Evolutionary conservation across 1,140 invertebrate genomes (phyloP), one percentile per base, ranked within the genome.

Genomic region (Drosophila funebris): DNA sequence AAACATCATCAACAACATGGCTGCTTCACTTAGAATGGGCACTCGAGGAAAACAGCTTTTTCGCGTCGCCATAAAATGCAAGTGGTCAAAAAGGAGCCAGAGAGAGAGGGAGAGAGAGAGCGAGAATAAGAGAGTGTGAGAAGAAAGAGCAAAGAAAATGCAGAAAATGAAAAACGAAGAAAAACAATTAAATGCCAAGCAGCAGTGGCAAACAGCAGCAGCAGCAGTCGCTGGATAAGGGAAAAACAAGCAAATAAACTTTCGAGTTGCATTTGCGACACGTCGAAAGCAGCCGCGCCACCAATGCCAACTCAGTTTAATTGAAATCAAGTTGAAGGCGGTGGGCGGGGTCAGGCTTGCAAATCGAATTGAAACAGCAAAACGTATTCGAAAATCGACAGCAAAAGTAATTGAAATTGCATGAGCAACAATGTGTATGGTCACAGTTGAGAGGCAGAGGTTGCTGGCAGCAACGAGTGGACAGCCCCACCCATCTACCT

Each of bases 351-450:
- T 18, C 31, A 41, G 69, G 67, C 57, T 87, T 88, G 78, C 82
- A 78, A 87, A 83, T 87, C 76, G 76, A 87, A 87, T 66, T 76
- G 80, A 84, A 84, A 79, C 60, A 46, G 37, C 71, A 74, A 83
- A 84, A 84, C 80, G 80, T 79, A 84, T 87, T 82, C 83, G 83
- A 88, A 88, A 87, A 88, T 88, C 83, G 83, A 87, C 83, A 88
- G 83, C 61, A 78, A 88, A 88, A 85, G 83, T 87, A 82, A 87
- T 87, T 87, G 83, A 87, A 88, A 88, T 87, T 87, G 83, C 83
- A 87, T 87, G 83, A 87, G 78, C 77, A 85, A 85, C 81, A 85
- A 87, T 87, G 78, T 87, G 62, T 36, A 64, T 54, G 71, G 57
- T 8, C 20, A 39, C 52, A 58, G 24, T 14, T 48, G 41, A 44